These are phyloP conservation scores for Leptinotarsa tumamoca DNA, from an alignment of 2,888 invertebrate species.

Conservation along the genomic window DNA sequence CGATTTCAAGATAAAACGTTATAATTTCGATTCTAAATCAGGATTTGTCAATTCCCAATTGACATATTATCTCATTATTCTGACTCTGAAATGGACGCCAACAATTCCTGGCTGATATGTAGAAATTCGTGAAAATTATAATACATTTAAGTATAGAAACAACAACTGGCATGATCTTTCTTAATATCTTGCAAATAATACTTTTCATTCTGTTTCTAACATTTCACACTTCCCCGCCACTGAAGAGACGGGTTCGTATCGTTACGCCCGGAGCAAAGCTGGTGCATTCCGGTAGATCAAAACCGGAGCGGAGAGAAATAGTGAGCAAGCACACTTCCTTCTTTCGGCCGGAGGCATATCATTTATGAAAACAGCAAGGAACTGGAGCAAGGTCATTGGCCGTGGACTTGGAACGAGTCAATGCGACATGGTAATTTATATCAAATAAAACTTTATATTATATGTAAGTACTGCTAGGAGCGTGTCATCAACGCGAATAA, in stretches of 20 bases:
- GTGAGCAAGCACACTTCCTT: conserved; percentile 57
- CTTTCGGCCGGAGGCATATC: conserved; percentile 49
- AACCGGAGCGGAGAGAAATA: conserved; percentile 56
- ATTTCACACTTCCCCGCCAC: conserved; percentile 22
- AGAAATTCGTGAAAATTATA: too few relatives aligned
- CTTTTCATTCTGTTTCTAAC: neutral
- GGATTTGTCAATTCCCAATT: too few relatives aligned
- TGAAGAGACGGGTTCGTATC: conserved; percentile 29
- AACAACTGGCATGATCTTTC: too few relatives aligned
- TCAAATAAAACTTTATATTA: conserved; percentile 11
- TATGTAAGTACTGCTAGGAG: neutral
- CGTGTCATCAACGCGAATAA: neutral
- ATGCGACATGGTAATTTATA: conserved; percentile 21
- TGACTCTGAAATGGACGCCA: too few relatives aligned
- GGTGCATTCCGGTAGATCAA: conserved; percentile 52
- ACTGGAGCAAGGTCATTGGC: conserved; percentile 63
- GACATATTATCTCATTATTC: too few relatives aligned
- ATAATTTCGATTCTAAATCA: too few relatives aligned
- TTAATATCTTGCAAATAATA: too few relatives aligned
- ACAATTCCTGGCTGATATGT: too few relatives aligned
- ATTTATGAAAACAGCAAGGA: conserved; percentile 56
- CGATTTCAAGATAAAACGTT: too few relatives aligned
- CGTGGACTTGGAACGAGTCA: conserved; percentile 49
- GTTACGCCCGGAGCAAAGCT: conserved; percentile 35
- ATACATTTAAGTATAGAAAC: too few relatives aligned